phyloP scores from a whole-genome alignment of 2,797 vertebrate species.

The Acridotheres tristis region DNA sequence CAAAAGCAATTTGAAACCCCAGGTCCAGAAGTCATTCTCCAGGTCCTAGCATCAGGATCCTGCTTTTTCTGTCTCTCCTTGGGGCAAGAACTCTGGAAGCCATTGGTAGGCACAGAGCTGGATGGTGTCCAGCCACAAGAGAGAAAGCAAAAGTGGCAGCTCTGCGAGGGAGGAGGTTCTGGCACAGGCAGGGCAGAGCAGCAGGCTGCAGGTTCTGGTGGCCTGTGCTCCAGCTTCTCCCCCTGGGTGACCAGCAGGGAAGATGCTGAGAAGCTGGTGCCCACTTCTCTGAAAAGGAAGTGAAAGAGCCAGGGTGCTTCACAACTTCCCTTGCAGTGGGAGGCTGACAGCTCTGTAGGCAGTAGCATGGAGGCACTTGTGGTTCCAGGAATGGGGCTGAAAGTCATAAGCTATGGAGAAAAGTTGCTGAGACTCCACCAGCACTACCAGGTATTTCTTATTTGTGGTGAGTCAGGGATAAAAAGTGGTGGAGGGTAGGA shows the following conservation, averaged over 20 bases:
- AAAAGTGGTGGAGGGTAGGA: background rate
- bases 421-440: background rate
- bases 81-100: background rate
- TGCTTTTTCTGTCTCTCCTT: background rate
- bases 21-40: background rate
- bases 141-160: background rate
- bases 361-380: fast-evolving
- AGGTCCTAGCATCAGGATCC: background rate
- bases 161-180: background rate
- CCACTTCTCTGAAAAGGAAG: background rate
- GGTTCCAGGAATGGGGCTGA: background rate
- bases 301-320: background rate
- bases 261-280: background rate
- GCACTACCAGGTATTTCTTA: background rate
- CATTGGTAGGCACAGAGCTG: background rate
- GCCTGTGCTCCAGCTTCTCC: background rate
- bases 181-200: background rate
- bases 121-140: background rate
- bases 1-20: background rate
- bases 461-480: background rate
- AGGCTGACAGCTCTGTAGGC: background rate
- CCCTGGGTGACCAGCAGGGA: background rate
- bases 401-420: background rate
- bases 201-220: background rate
- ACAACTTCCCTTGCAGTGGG: background rate